Percentiles rank a stretch among this genome's conserved stretches.
Conservation (phyloP, 2,113 vertebrate genomes). For the Dendrocopos noguchii region DNA sequence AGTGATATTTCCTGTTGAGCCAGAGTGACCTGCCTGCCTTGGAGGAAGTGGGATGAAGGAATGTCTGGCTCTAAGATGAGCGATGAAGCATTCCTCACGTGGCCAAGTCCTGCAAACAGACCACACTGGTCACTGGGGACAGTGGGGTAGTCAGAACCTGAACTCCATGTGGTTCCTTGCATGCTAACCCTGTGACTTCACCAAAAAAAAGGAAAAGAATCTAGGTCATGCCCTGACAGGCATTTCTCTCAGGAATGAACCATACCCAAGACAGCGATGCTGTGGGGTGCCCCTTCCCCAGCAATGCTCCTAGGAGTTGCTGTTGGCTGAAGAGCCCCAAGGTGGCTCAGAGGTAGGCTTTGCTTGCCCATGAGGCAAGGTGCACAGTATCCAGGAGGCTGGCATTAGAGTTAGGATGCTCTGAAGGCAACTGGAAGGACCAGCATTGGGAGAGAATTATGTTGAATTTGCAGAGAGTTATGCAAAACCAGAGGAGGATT, state of each 20-base stretch:
- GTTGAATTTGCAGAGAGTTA: neutral
- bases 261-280: neutral
- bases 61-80: conserved; percentile 45
- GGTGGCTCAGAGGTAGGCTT: neutral
- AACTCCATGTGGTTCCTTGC: neutral
- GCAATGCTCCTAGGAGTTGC: neutral
- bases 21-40: neutral
- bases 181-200: neutral
- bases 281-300: neutral
- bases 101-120: neutral
- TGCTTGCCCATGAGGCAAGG: neutral
- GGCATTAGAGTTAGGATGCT: neutral
- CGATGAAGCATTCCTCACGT: neutral
- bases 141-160: neutral
- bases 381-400: neutral
- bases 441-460: neutral
- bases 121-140: neutral
- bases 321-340: neutral
- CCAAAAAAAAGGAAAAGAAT: neutral
- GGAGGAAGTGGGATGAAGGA: conserved; percentile 17
- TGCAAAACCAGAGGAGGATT: neutral
- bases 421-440: neutral
- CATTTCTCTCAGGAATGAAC: neutral
- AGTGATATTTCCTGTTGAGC: conserved; percentile 39
- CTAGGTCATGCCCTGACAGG: neutral